phyloP scores from a whole-genome alignment of 2,113 vertebrate species.

The Campylorhamphus procurvoides region DNA sequence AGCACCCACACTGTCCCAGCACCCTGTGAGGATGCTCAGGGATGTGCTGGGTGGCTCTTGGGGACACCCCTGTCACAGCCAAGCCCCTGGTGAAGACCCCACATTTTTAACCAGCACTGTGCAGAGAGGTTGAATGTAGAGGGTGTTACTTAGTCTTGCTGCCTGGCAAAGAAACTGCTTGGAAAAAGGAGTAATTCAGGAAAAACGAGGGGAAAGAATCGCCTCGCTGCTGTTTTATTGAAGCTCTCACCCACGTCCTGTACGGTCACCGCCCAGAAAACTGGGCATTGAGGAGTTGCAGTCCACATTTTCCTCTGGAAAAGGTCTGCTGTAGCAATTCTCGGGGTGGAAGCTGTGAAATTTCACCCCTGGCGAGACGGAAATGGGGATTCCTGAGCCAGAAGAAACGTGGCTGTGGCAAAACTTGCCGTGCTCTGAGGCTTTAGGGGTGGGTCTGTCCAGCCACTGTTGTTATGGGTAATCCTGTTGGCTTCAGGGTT shows the following conservation, averaged over 20 bases:
- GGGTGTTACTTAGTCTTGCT: not conserved
- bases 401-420: not conserved
- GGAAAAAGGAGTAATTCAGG: not conserved
- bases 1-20: not conserved
- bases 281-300: slow-evolving; percentile 6
- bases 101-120: not conserved
- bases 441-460: not conserved
- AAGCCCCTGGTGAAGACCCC: not conserved
- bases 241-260: not conserved
- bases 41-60: not conserved
- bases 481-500: not conserved
- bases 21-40: not conserved
- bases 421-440: not conserved
- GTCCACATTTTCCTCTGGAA: slow-evolving; percentile 30
- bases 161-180: not conserved
- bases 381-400: slow-evolving; percentile 4
- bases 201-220: not conserved
- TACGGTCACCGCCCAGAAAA: not conserved
- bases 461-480: not conserved
- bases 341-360: not conserved
- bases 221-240: not conserved
- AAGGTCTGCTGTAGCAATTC: slow-evolving; percentile 34
- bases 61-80: accelerated
- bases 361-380: slow-evolving; percentile 1
- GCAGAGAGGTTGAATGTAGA: not conserved